Conservation (phyloP, 2,113 vertebrate genomes). For the Pituophis catenifer region DNA sequence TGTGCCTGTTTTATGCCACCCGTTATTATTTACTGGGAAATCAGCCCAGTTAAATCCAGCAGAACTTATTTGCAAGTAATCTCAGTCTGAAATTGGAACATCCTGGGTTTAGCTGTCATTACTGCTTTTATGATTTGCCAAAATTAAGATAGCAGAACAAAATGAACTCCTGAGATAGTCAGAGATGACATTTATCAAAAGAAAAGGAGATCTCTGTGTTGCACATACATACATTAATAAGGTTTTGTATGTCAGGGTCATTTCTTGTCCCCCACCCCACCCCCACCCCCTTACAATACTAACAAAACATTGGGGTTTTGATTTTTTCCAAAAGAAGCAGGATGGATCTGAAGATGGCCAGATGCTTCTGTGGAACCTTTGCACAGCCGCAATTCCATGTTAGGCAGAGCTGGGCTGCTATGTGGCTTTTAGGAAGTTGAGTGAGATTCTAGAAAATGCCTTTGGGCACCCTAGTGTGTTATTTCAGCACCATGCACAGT, state of each 20-base stretch:
- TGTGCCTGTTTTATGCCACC: background rate
- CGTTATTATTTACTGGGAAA: background rate
- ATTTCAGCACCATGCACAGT: background rate
- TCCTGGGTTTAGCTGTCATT: background rate
- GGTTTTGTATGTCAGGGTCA: background rate
- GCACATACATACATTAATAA: background rate
- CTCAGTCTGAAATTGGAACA: background rate
- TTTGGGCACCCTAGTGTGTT: background rate
- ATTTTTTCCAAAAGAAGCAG: background rate
- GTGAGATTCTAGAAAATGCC: background rate
- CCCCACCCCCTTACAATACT: rapidly evolving
- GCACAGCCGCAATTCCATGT: background rate
- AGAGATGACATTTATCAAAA: background rate
- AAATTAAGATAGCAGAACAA: background rate
- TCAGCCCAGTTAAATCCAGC: background rate
- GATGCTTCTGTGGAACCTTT: constrained; percentile 12
- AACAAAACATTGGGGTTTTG: background rate
- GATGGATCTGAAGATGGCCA: background rate
- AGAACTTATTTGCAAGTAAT: background rate
- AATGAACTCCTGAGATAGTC: background rate
- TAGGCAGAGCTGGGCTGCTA: background rate
- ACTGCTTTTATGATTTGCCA: background rate
- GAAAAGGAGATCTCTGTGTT: background rate
- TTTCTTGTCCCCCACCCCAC: background rate
- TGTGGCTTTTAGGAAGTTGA: background rate